These are phyloP conservation scores for Nerophis lumbriciformis DNA, from an alignment of 2,113 vertebrate species.

Conservation along the genomic window DNA sequence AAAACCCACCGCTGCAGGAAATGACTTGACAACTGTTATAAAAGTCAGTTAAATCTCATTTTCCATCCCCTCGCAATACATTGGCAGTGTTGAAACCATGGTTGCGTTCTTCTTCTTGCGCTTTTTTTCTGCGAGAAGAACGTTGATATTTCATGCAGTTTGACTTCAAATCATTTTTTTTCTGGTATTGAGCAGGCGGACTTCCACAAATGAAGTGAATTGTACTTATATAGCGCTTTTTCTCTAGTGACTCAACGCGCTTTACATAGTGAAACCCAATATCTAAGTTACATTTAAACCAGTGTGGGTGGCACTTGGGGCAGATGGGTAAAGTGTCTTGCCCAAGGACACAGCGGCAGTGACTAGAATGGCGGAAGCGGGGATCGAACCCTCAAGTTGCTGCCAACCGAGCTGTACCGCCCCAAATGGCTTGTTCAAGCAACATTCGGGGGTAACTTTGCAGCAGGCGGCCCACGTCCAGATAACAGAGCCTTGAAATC, in stretches of 20 bases:
- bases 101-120: constrained; percentile 6
- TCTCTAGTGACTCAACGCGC: too few species aligned
- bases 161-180: neutral
- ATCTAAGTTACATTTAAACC: too few species aligned
- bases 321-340: too few species aligned
- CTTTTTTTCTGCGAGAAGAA: constrained; percentile 9
- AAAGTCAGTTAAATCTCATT: constrained; percentile 61
- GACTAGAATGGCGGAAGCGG: too few species aligned
- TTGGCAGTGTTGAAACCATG: constrained; percentile 38
- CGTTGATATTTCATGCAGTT: neutral
- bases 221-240: too few species aligned
- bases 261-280: too few species aligned
- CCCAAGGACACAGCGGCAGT: too few species aligned
- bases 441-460: constrained; percentile 24
- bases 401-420: too few species aligned
- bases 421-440: constrained; percentile 22
- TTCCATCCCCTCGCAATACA: constrained; percentile 2
- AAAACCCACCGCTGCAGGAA: constrained; percentile 60
- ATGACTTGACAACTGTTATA: constrained; percentile 71
- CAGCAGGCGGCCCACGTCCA: constrained; percentile 13
- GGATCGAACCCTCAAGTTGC: too few species aligned
- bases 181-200: constrained; percentile 12
- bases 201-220: constrained; percentile 11
- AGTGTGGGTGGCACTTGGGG: too few species aligned
- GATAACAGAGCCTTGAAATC: constrained; percentile 55